Conservation (phyloP, 35 echinoderm and acorn worm species). For the Nesometra sesokonis region DNA sequence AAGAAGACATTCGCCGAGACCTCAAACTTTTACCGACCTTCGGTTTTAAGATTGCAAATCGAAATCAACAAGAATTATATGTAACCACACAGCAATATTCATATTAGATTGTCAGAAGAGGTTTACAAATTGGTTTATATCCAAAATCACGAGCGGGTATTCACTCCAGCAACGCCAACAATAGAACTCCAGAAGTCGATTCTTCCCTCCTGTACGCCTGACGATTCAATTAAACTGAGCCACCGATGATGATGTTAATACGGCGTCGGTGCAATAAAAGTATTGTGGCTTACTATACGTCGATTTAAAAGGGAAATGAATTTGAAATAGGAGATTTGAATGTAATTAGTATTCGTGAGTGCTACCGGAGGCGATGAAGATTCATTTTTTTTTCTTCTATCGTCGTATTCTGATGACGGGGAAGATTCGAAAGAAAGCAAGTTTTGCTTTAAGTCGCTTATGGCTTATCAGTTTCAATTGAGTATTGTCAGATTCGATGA, state of each 20-base stretch:
- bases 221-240: background rate
- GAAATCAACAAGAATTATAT: too few relatives aligned
- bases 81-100: too few relatives aligned
- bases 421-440: background rate
- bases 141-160: too few relatives aligned
- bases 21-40: too few relatives aligned
- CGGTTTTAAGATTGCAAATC: too few relatives aligned
- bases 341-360: background rate
- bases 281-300: background rate
- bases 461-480: background rate
- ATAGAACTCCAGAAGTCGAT: too few relatives aligned
- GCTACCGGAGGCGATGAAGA: background rate
- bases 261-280: background rate
- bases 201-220: too few relatives aligned
- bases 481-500: background rate
- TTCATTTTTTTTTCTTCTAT: background rate
- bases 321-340: conserved; percentile 1
- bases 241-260: background rate
- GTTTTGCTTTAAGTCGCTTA: background rate
- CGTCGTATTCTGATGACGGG: background rate
- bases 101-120: too few relatives aligned
- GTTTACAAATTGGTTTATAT: too few relatives aligned
- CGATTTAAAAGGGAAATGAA: background rate
- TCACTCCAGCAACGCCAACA: too few relatives aligned
- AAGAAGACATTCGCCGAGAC: too few relatives aligned